Conservation (phyloP, 2,888 invertebrate genomes). For the Lumbricus terrestris region DNA sequence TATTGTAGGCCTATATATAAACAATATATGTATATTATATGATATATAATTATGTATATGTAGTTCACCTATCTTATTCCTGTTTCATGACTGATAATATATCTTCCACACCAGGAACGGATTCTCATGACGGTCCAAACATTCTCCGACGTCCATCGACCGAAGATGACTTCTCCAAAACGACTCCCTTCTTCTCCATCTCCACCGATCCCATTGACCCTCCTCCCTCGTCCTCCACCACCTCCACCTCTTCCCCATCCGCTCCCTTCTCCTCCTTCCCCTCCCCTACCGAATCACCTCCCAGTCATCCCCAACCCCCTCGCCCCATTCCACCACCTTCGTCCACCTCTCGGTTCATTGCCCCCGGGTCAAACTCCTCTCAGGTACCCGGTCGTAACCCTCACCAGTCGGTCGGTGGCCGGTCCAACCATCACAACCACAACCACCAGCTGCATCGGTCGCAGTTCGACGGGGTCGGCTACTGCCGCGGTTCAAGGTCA, state of each 20-base stretch:
- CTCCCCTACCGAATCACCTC: background rate
- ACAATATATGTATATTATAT: too few species aligned
- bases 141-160: background rate
- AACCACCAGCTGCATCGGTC: background rate
- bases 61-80: too few species aligned
- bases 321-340: background rate
- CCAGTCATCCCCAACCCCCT: background rate
- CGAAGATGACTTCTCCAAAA: background rate
- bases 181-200: background rate
- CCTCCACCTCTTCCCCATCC: background rate
- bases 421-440: background rate
- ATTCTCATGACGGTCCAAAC: background rate
- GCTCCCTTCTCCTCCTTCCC: background rate
- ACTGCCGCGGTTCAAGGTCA: slow-evolving; percentile 7
- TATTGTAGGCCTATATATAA: too few species aligned
- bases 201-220: background rate
- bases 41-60: too few species aligned
- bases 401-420: background rate
- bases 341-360: background rate
- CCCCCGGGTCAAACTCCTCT: background rate
- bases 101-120: background rate
- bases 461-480: background rate
- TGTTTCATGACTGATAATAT: background rate
- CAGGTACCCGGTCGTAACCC: background rate
- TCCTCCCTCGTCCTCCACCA: background rate